Conservation (phyloP, 30 jellyfish, hydroid and myxozoan genomes). For the Aurelia sp. region DNA sequence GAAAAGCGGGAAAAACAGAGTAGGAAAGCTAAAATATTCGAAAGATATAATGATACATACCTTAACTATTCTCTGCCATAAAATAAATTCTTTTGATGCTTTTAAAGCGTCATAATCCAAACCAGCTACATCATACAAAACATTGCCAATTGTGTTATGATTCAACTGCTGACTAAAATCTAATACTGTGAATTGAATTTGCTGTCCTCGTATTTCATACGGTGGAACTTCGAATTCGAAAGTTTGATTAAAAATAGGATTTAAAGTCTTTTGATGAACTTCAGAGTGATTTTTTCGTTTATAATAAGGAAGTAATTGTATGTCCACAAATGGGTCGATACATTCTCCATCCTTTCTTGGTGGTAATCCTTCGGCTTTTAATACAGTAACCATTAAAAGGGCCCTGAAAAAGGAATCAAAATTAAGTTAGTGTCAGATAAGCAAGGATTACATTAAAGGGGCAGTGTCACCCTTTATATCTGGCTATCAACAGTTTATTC, state of each 20-base stretch:
- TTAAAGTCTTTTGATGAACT: constrained; percentile 97
- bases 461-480: too few species aligned
- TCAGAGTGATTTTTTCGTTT: constrained; percentile 97
- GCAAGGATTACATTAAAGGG: background rate
- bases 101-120: constrained; percentile 89
- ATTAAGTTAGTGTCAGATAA: background rate
- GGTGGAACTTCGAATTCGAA: constrained; percentile 99
- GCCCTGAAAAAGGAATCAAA: constrained; percentile 62
- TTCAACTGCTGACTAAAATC: constrained; percentile 96
- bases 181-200: constrained; percentile 87
- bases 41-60: constrained; percentile 1
- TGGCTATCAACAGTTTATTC: too few species aligned
- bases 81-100: constrained; percentile 94
- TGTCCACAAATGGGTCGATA: constrained; percentile 97
- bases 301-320: constrained; percentile 86
- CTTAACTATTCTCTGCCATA: constrained; percentile 97
- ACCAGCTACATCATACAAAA: constrained; percentile 63
- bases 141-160: constrained; percentile 95
- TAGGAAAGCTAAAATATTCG: background rate
- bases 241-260: constrained; percentile 88
- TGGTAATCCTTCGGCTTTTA: constrained; percentile 96
- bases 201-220: constrained; percentile 91
- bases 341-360: constrained; percentile 90
- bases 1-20: background rate
- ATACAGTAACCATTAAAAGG: constrained; percentile 64